phyloP scores from a whole-genome alignment of 2,888 invertebrate species.

The Busseola fusca region DNA sequence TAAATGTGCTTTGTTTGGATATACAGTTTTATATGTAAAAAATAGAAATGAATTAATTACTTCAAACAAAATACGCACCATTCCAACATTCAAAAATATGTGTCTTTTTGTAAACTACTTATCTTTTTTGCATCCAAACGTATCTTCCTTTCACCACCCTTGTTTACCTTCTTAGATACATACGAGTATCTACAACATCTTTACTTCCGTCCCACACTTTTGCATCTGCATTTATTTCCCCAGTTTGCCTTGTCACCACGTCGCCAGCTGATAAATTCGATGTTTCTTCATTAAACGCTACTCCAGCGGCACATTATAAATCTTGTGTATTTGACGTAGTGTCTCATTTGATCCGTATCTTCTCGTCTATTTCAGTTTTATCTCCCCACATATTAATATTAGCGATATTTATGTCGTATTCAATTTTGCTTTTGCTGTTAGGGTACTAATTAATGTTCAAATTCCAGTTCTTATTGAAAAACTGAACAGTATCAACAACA shows the following conservation, averaged over 20 bases:
- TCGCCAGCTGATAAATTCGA: constrained; percentile 67
- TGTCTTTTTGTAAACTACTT: constrained; percentile 1
- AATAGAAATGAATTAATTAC: not conserved
- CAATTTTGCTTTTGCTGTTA: constrained; percentile 15
- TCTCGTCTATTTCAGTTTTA: constrained; percentile 59
- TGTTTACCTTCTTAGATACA: constrained; percentile 8
- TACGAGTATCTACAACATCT: not conserved
- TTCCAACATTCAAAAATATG: not conserved
- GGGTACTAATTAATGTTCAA: not conserved
- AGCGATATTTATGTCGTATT: constrained; percentile 49
- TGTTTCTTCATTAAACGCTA: constrained; percentile 64
- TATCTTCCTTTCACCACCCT: not conserved
- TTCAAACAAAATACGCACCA: not conserved
- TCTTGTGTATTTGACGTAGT: constrained; percentile 65
- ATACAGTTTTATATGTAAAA: no score
- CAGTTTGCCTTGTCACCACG: constrained; percentile 55
- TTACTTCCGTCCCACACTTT: constrained; percentile 39
- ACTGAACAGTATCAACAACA: not conserved
- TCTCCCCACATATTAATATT: constrained; percentile 51
- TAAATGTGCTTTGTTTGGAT: not conserved
- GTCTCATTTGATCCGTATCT: constrained; percentile 59
- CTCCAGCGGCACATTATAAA: constrained; percentile 62
- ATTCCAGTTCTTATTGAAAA: not conserved
- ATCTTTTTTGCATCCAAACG: constrained; percentile 16
- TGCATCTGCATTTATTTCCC: constrained; percentile 51